A percentile compares a stretch with the other conserved stretches of the same genome.
phyloP scores from a whole-genome alignment of 2,888 invertebrate species.

The Epinotia brunnichana region DNA sequence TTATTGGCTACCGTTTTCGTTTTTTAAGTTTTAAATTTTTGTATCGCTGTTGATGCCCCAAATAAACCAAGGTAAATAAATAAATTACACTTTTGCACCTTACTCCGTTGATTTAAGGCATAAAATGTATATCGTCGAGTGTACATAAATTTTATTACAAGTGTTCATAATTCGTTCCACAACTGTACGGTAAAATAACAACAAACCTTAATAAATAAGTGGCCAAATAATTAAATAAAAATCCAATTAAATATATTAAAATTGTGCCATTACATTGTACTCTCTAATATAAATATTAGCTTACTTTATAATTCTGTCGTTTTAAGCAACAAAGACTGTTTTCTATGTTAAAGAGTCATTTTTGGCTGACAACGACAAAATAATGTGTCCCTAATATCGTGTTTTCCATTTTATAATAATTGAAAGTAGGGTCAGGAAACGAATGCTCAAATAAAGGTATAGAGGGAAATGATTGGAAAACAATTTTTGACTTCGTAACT shows the following conservation, averaged over 20 bases:
- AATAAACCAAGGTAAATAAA: too few relatives aligned
- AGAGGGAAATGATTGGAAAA: too few relatives aligned
- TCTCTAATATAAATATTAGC: constrained; percentile 44
- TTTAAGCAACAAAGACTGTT: not conserved
- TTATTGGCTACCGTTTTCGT: too few relatives aligned
- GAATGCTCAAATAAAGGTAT: too few relatives aligned
- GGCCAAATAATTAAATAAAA: constrained; percentile 42
- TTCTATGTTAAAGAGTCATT: not conserved
- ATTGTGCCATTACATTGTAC: constrained; percentile 66
- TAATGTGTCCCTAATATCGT: not conserved
- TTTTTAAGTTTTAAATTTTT: too few relatives aligned
- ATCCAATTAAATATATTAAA: constrained; percentile 45
- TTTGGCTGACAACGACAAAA: not conserved
- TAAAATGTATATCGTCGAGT: too few relatives aligned
- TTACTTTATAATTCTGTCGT: constrained; percentile 2
- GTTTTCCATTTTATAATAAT: constrained; percentile 4
- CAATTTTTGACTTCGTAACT: too few relatives aligned
- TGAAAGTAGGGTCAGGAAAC: too few relatives aligned
- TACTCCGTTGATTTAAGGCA: too few relatives aligned
- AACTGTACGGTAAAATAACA: constrained; percentile 25
- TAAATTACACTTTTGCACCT: too few relatives aligned
- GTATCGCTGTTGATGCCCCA: too few relatives aligned
- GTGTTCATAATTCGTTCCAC: constrained; percentile 8
- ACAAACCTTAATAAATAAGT: constrained; percentile 37
- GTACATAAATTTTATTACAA: not conserved